These are phyloP conservation scores for Tinea trinotella DNA, from an alignment of 2,888 invertebrate genomes.

Conservation along the genomic window DNA sequence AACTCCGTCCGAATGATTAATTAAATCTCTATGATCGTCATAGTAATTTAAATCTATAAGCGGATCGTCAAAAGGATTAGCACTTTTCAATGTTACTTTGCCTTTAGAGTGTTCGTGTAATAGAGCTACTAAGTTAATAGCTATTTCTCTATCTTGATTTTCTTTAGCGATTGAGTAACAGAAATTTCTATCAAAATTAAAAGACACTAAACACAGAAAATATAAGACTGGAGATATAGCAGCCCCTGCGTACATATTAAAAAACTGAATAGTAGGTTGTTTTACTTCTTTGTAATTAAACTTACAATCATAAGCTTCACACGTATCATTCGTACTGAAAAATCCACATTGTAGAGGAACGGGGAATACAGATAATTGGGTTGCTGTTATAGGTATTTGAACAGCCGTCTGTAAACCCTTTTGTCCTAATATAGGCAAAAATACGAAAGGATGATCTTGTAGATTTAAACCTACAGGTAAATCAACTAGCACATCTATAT, in stretches of 20 bases:
- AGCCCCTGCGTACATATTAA: constrained; percentile 1
- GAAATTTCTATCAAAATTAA: neutral
- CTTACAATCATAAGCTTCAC: neutral
- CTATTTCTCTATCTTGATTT: constrained; percentile 4
- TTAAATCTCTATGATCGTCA: constrained; percentile 54
- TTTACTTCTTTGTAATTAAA: neutral
- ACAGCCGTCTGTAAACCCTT: neutral
- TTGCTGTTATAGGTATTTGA: neutral
- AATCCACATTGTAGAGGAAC: neutral
- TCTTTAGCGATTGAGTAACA: neutral
- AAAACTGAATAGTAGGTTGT: neutral
- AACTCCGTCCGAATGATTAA: constrained; percentile 40
- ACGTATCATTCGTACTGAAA: neutral
- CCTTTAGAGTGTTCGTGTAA: constrained; percentile 75
- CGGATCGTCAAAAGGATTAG: constrained; percentile 65
- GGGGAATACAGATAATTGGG: neutral
- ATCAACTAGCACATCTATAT: constrained; percentile 79
- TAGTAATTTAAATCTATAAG: constrained; percentile 72
- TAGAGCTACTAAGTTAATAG: constrained; percentile 36
- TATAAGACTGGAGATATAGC: neutral
- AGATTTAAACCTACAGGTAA: constrained; percentile 81
- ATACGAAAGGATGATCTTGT: constrained; percentile 74
- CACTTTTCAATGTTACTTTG: constrained; percentile 52
- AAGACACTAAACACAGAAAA: neutral
- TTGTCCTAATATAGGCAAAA: constrained; percentile 24